Evolutionary conservation across 2,888 invertebrate genomes (phyloP), one percentile per base, ranked within the genome.

Genomic region (Acleris cristana): DNA sequence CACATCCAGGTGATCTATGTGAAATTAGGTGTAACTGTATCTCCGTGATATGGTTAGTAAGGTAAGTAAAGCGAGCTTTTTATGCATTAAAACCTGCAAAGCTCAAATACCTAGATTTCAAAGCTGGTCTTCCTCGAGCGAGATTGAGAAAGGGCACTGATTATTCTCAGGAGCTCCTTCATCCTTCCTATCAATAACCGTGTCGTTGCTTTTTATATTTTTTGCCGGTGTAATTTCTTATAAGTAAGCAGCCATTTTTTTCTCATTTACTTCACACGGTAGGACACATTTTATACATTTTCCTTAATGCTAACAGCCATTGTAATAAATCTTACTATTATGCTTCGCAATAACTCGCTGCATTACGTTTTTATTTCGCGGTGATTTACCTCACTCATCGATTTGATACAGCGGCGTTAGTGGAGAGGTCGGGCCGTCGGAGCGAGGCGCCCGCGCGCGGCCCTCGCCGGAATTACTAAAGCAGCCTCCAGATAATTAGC

Each of bases 401-500:
- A 70, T 65, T 66, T 63, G 68, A 68, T 63, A 68, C 69, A 71
- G 64, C 45, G 54, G 65, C 69, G 58, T 64, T 61, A 69, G 66
- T 40, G 40, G 40, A 40, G 40, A 40, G 63, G 62, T 64, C 53
- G 58, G 69, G 44, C 44, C 34, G 40, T 40, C 30, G 64, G 57
- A 61, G 62, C 62, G 54, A 58, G 66, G 58, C 58, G 74, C 73
- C 74, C 73, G 4, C 40, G 40, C 40, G 14, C 75, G 71, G 74
- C 73, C 70, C 76, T 76, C 77, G 65, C 65, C 69, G 73, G 77
- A 78, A 83, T 82, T 79, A 79, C 79, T 76, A 79, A 82, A 83
- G 79, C 81, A 80, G 83, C 79, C 83, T 81, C 80, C 80, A 81
- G 75, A 82, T 82, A 87, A 89, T 89, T 88, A 85, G 81, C 84